phyloP scores from a whole-genome alignment of 2,113 vertebrate species.

The Phalacrocorax brasilianus region DNA sequence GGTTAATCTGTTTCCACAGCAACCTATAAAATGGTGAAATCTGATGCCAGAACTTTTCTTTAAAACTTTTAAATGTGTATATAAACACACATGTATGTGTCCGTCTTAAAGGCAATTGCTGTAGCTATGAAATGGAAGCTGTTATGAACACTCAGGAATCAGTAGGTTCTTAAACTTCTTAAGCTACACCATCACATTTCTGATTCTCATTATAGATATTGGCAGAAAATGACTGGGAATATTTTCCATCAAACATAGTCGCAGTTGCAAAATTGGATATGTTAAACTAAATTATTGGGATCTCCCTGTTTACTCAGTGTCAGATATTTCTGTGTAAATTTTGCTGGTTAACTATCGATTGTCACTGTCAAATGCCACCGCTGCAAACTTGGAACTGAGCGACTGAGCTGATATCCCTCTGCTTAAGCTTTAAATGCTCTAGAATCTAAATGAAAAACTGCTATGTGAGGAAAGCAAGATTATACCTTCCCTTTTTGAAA shows the following conservation, averaged over 20 bases:
- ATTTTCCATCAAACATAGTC: background rate
- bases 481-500: background rate
- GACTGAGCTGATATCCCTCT: background rate
- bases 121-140: background rate
- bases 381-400: background rate
- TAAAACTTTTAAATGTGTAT: slow-evolving; percentile 44
- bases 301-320: background rate
- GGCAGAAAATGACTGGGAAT: background rate
- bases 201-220: slow-evolving; percentile 37
- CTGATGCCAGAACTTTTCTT: slow-evolving; percentile 64
- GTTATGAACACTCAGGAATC: background rate
- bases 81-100: slow-evolving; percentile 35
- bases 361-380: background rate
- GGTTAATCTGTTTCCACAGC: slow-evolving; percentile 74
- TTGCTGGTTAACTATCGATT: background rate
- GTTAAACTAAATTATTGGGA: background rate
- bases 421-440: background rate
- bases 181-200: background rate
- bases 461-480: background rate
- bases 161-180: background rate
- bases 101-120: background rate
- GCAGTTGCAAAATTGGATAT: background rate
- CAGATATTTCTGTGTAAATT: background rate
- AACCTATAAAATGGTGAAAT: slow-evolving; percentile 74
- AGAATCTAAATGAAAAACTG: background rate